Evolutionary conservation across 37 sponge, comb jelly and placozoan genomes (phyloP).

Genomic region (Beroe forskalii): DNA sequence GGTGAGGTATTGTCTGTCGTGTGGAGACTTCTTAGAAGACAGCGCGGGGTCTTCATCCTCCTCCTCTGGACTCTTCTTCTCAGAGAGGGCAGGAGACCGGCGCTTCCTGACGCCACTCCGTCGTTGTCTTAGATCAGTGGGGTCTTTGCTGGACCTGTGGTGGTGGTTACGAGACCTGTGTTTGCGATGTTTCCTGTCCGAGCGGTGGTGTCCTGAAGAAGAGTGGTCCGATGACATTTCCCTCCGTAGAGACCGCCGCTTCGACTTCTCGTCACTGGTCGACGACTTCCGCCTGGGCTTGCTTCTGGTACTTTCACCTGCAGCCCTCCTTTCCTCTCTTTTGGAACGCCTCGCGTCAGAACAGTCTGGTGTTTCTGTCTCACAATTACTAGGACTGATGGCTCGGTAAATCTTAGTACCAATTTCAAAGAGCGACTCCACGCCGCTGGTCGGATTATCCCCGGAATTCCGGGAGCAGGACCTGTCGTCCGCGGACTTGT

Average conservation of each 20-base stretch:
- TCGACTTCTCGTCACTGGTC: not conserved
- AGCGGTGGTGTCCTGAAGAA: not conserved
- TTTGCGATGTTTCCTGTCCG: not conserved
- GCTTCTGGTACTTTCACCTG: not conserved
- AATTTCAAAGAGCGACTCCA: not conserved
- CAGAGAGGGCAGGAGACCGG: not conserved
- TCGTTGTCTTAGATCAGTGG: not conserved
- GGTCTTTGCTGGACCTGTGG: not conserved
- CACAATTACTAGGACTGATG: not conserved
- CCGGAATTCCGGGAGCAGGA: not conserved
- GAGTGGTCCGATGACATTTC: not conserved
- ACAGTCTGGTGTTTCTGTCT: not conserved
- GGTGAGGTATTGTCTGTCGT: constrained; percentile 36
- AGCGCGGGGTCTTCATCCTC: not conserved
- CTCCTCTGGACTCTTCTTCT: not conserved
- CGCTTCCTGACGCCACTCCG: too few species aligned
- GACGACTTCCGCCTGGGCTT: not conserved
- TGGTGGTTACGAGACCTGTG: not conserved
- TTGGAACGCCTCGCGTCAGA: not conserved
- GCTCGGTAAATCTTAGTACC: not conserved
- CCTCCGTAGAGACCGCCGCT: not conserved
- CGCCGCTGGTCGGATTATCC: not conserved
- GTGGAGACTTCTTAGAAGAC: not conserved
- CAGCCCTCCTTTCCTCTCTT: not conserved
- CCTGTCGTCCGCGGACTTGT: too few species aligned